Evolutionary conservation across 2,888 invertebrate species (phyloP).

Genomic region (Macaria liturata): DNA sequence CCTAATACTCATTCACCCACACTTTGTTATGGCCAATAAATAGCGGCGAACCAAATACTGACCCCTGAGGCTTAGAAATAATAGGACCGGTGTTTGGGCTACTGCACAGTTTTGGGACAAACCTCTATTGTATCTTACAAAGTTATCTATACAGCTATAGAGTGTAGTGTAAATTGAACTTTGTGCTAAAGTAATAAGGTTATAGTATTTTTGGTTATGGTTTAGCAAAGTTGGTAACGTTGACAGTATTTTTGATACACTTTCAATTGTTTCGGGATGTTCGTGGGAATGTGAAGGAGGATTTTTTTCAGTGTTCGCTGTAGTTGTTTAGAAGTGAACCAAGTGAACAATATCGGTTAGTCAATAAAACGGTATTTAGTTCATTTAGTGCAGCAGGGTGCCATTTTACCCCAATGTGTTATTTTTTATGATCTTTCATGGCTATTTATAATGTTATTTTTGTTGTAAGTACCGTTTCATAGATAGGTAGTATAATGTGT

Average conservation of each 20-base stretch:
- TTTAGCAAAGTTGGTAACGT: slow-evolving; percentile 30
- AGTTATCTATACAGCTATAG: not conserved
- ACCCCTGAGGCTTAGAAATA: slow-evolving; percentile 60
- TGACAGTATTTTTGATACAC: slow-evolving; percentile 62
- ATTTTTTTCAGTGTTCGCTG: slow-evolving; percentile 45
- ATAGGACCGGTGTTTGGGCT: slow-evolving; percentile 64
- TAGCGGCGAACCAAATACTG: slow-evolving; percentile 56
- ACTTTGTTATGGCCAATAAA: slow-evolving; percentile 36
- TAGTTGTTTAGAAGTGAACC: slow-evolving; percentile 64
- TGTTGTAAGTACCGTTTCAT: no score
- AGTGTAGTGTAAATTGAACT: slow-evolving; percentile 27
- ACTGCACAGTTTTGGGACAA: slow-evolving; percentile 44
- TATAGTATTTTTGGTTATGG: slow-evolving; percentile 6
- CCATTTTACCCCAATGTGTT: no score
- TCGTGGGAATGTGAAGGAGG: slow-evolving; percentile 67
- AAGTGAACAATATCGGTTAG: slow-evolving; percentile 63
- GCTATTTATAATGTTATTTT: no score
- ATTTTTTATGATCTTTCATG: no score
- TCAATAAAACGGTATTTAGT: slow-evolving; percentile 74
- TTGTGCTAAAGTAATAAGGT: slow-evolving; percentile 32
- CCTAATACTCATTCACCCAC: slow-evolving; percentile 51
- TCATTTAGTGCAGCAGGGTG: slow-evolving; percentile 21
- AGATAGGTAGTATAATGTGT: no score
- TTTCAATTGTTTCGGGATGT: slow-evolving; percentile 60
- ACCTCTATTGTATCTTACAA: slow-evolving; percentile 37